A percentile compares a stretch with the other conserved stretches of the same genome.
Conservation (phyloP, 1,140 invertebrate species). For the Diploscapter pachys region DNA sequence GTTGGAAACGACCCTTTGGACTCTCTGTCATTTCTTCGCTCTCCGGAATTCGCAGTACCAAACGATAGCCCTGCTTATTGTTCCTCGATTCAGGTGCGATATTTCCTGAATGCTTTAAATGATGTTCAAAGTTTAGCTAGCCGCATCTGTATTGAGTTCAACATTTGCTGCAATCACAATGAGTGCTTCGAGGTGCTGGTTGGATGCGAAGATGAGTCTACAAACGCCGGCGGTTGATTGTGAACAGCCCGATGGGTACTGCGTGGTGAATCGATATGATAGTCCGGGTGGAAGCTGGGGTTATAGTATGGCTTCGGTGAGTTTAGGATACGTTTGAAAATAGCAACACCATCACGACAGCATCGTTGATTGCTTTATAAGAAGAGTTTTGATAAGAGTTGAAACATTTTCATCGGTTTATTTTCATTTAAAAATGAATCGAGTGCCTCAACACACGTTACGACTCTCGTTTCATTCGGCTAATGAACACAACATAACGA, state of each 20-base stretch:
- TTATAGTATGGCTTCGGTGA: constrained; percentile 73
- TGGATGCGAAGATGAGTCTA: background rate
- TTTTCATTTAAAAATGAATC: too few relatives aligned
- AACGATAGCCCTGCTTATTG: constrained; percentile 6
- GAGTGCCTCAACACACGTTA: too few relatives aligned
- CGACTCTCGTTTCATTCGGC: too few relatives aligned
- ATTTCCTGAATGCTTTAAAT: background rate
- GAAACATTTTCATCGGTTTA: too few relatives aligned
- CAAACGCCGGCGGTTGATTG: too few relatives aligned
- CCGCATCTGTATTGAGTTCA: constrained; percentile 3
- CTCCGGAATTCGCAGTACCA: constrained; percentile 18
- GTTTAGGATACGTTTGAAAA: too few relatives aligned
- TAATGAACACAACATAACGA: too few relatives aligned
- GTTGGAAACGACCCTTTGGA: constrained; percentile 14
- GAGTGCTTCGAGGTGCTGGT: constrained; percentile 11
- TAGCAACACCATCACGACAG: too few relatives aligned
- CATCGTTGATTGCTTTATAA: too few relatives aligned
- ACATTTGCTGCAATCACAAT: constrained; percentile 19
- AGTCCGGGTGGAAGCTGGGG: constrained; percentile 95
- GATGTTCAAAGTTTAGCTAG: too few relatives aligned
- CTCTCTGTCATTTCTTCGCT: constrained; percentile 2
- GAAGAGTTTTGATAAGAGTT: too few relatives aligned
- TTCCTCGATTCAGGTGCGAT: constrained; percentile 16
- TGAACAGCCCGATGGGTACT: constrained; percentile 47
- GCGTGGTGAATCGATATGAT: constrained; percentile 82